Evolutionary conservation across 2,113 vertebrate genomes (phyloP).

Genomic region (Oryzias javanicus): DNA sequence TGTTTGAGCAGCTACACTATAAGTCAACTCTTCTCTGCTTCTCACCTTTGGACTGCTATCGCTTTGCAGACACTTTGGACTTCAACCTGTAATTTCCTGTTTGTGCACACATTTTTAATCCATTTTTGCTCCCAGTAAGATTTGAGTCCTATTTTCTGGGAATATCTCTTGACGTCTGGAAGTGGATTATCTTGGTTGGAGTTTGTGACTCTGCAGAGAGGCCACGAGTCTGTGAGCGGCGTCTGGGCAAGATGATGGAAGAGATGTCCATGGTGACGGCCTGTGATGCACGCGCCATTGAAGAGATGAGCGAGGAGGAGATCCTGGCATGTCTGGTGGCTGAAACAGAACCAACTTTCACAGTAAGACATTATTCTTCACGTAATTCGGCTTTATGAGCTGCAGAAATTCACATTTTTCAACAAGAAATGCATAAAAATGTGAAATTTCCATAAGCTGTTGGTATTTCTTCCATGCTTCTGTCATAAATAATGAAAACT

Average conservation of each 20-base stretch:
- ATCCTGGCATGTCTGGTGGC: conserved; percentile 84
- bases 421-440: too few relatives aligned
- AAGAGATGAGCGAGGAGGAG: conserved; percentile 86
- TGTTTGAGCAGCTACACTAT: background rate
- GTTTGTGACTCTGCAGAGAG: background rate
- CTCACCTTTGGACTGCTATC: conserved; percentile 45
- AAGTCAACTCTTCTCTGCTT: background rate
- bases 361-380: conserved; percentile 75
- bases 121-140: conserved; percentile 5
- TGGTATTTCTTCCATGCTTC: too few relatives aligned
- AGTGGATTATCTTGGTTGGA: background rate
- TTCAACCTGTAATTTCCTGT: conserved; percentile 32
- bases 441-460: too few relatives aligned
- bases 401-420: too few relatives aligned
- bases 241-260: conserved; percentile 86
- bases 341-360: conserved; percentile 76
- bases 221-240: background rate
- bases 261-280: conserved; percentile 85
- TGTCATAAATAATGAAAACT: too few relatives aligned
- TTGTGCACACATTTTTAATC: background rate
- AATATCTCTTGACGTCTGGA: background rate
- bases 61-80: conserved; percentile 15
- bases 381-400: too few relatives aligned
- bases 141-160: background rate
- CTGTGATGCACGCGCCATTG: conserved; percentile 81